Percentiles rank a stretch among this genome's conserved stretches.
phyloP scores from a whole-genome alignment of 2,888 invertebrate species.

The Bhutanitis thaidina region DNA sequence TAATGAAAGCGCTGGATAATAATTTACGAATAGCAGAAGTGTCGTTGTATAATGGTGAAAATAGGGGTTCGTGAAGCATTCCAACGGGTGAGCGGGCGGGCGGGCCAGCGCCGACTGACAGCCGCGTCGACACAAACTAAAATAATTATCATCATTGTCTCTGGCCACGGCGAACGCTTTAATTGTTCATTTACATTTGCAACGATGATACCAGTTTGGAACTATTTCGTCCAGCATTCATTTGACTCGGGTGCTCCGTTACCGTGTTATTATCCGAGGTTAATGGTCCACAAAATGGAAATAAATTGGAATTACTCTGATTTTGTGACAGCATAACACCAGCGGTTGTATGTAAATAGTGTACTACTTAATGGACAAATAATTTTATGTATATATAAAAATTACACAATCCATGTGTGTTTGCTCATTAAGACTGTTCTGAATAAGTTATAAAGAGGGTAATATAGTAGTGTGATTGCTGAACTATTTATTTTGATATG shows the following conservation, averaged over 20 bases:
- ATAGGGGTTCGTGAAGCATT: constrained; percentile 66
- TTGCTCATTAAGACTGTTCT: no score
- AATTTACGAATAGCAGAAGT: constrained; percentile 79
- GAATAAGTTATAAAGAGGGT: no score
- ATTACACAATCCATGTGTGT: no score
- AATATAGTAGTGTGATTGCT: no score
- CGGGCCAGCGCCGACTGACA: constrained; percentile 70
- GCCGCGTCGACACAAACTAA: constrained; percentile 75
- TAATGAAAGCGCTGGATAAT: constrained; percentile 78
- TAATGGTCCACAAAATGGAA: constrained; percentile 78
- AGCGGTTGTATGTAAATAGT: neutral
- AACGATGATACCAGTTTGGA: constrained; percentile 77
- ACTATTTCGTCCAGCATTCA: constrained; percentile 73
- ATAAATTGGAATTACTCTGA: constrained; percentile 69
- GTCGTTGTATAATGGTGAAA: constrained; percentile 74
- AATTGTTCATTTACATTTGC: constrained; percentile 80
- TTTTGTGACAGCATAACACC: constrained; percentile 39
- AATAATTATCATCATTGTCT: constrained; percentile 80
- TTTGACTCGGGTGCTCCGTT: constrained; percentile 66
- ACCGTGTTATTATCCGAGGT: constrained; percentile 69
- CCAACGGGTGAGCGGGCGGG: constrained; percentile 55
- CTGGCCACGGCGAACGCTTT: constrained; percentile 74
- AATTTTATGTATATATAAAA: no score
- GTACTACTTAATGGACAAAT: no score
- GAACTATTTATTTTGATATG: no score